A percentile compares a stretch with the other conserved stretches of the same genome.
Conservation (phyloP, 2,797 vertebrate genomes). For the Tapirus indicus region DNA sequence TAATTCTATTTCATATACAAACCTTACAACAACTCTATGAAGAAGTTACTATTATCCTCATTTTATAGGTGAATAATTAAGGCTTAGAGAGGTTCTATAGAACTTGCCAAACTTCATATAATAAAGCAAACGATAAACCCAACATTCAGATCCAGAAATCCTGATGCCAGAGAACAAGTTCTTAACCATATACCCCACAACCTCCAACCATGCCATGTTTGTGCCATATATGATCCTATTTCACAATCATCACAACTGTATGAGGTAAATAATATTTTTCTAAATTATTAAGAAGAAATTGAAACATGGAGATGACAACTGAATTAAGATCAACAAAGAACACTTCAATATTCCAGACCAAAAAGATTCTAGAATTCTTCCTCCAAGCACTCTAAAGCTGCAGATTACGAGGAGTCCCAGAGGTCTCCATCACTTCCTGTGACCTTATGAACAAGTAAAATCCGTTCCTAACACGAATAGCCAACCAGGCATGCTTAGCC, state of each 20-base stretch:
- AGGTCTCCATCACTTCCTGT: background rate
- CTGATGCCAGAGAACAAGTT: background rate
- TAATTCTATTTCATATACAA: background rate
- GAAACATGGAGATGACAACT: background rate
- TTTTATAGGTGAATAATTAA: background rate
- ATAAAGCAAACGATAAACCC: background rate
- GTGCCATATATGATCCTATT: background rate
- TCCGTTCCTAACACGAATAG: background rate
- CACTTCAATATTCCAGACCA: fast-evolving
- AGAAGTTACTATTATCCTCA: background rate
- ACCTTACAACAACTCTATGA: background rate
- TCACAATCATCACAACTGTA: background rate
- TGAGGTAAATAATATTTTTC: background rate
- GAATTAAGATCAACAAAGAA: background rate
- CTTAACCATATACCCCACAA: background rate
- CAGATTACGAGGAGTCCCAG: background rate
- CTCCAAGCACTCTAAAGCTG: fast-evolving
- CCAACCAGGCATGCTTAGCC: background rate
- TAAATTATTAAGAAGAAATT: background rate
- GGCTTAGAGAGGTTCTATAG: background rate
- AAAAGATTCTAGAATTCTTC: background rate
- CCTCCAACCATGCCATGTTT: background rate
- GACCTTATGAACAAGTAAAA: background rate
- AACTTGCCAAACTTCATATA: background rate
- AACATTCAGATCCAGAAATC: background rate